Conservation (phyloP, 1,140 invertebrate genomes). For the Cotesia glomerata region DNA sequence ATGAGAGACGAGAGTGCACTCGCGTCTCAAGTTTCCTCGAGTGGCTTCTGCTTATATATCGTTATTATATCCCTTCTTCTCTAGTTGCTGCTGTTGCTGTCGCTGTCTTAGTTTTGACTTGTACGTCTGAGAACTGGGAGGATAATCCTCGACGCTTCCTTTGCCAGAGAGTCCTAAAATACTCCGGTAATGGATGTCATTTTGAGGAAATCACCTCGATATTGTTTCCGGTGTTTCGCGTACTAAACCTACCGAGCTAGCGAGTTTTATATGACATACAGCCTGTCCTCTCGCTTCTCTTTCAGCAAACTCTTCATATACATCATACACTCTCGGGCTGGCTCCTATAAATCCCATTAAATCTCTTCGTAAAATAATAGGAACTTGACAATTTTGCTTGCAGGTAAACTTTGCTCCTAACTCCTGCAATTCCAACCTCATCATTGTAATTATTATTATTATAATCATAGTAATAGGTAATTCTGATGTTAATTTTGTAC, state of each 20-base stretch:
- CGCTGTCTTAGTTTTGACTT: neutral
- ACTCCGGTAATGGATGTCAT: slow-evolving; percentile 31
- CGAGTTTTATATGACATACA: slow-evolving; percentile 15
- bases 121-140: neutral
- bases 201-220: slow-evolving; percentile 29
- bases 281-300: neutral
- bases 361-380: too few relatives aligned
- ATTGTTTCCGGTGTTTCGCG: slow-evolving; percentile 30
- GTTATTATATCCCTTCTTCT: too few relatives aligned
- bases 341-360: neutral
- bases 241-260: slow-evolving; percentile 4
- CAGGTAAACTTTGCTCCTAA: too few relatives aligned
- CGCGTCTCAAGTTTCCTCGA: too few relatives aligned
- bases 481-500: too few relatives aligned
- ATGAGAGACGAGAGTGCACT: too few relatives aligned
- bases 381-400: too few relatives aligned
- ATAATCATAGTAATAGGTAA: too few relatives aligned
- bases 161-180: neutral
- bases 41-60: too few relatives aligned
- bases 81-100: neutral
- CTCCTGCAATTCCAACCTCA: too few relatives aligned
- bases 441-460: too few relatives aligned
- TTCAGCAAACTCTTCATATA: neutral
- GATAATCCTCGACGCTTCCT: slow-evolving; percentile 14
- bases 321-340: neutral